Evolutionary conservation across 2,797 vertebrate genomes (phyloP), one percentile per base, ranked within the genome.

Genomic region (Garrulus glandarius): DNA sequence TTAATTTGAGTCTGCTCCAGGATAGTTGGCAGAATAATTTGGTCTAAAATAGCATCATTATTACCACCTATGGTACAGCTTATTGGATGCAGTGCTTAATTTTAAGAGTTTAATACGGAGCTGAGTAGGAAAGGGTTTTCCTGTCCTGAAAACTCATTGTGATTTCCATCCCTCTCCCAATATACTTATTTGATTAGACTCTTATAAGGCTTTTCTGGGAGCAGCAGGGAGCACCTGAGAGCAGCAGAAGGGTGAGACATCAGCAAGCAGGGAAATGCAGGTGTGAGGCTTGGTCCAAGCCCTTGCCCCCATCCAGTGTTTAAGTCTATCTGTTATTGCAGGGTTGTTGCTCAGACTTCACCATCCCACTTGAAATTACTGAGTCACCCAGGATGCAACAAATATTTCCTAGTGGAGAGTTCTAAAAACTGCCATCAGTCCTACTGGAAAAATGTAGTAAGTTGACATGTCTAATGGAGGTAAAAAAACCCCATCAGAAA

Each of bases 1-100:
- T 95, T 97, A 84, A 80, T 69, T 65, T 96, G 92, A 80, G 50
- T 65, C 76, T 76, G 30, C 63, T 93, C 52, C 95, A 96, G 84
- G 59, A 67, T 13, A 24, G 67, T 15, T 92, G 92, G 96, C 94
- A 95, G 80, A 78, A 77, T 86, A 76, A 70, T n/a, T 78, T 75
- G 27, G n/a, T 88, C 63, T 69, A 70, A 95, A 92, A 91, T 92
- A 96, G 80, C 76, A 86, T 70, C 59, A 20, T 81, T 86, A 53
- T 90, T 89, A 56, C 63, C 43, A 75, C 77, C 91, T 84, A 9
- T 88, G 47, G 87, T 34, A 64, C 15, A 11, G n/a, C 23, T 46
- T 59, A 49, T 36, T 68, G 43, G 65, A 86, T 81, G 46, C 32
- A 57, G 52, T 47, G 68, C 75, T 75, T 84, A 49, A 32, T 37